Evolutionary conservation across 2,888 invertebrate species (phyloP).

Genomic region (Sinopyrophorus schimmeli): DNA sequence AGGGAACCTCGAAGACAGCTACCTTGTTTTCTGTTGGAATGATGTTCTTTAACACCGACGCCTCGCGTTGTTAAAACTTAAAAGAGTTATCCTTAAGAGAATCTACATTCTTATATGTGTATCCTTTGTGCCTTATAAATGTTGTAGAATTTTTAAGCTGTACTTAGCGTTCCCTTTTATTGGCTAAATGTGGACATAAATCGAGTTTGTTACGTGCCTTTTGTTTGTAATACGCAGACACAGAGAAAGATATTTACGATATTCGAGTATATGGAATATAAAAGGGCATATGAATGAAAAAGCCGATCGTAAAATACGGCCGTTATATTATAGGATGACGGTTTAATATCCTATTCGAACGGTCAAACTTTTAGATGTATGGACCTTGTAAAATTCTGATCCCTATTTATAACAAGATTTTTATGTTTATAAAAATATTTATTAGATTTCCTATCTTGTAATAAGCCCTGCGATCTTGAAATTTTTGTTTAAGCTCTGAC

Average conservation of each 20-base stretch:
- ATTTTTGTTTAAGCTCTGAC: background rate
- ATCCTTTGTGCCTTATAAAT: background rate
- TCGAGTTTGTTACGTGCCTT: constrained; percentile 25
- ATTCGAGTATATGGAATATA: constrained; percentile 26
- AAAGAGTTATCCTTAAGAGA: background rate
- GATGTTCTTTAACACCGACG: constrained; percentile 7
- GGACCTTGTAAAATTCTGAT: constrained; percentile 30
- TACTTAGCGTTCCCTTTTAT: constrained; percentile 17
- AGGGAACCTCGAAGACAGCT: constrained; percentile 23
- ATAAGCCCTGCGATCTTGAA: background rate
- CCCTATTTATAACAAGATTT: constrained; percentile 25
- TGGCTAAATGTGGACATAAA: constrained; percentile 19
- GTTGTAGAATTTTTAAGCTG: constrained; percentile 5
- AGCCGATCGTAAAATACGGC: constrained; percentile 29
- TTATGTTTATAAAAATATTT: constrained; percentile 17
- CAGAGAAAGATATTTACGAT: constrained; percentile 27
- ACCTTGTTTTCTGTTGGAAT: constrained; percentile 19
- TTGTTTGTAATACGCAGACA: constrained; percentile 24
- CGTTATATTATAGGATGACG: constrained; percentile 28
- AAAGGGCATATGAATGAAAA: constrained; percentile 31
- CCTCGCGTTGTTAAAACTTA: background rate
- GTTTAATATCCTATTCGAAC: constrained; percentile 29
- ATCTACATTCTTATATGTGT: background rate
- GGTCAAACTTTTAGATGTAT: constrained; percentile 28
- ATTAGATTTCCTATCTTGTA: constrained; percentile 6